These are phyloP conservation scores for Bufo bufo DNA, from an alignment of 2,113 vertebrate genomes.

Conservation along the genomic window DNA sequence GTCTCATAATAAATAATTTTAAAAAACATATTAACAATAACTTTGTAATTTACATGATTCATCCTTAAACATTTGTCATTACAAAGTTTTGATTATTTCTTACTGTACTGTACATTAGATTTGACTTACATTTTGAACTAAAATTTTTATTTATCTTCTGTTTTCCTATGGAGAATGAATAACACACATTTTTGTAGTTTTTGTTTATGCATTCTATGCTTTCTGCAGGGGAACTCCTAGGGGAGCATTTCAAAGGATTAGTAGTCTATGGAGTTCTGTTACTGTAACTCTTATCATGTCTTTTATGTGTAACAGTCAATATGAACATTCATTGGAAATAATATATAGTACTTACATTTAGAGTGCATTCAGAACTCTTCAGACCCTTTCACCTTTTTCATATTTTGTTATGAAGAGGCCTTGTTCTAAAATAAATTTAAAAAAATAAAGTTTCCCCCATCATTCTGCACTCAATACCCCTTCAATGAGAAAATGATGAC, in stretches of 20 bases:
- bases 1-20: background rate
- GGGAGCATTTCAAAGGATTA: background rate
- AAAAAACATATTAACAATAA: slow-evolving; percentile 24
- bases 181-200: background rate
- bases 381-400: too few species aligned
- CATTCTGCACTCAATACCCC: too few species aligned
- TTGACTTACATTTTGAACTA: background rate
- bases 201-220: background rate
- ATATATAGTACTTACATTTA: background rate
- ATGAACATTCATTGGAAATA: background rate
- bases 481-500: too few species aligned
- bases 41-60: slow-evolving; percentile 33
- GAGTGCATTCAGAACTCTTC: too few species aligned
- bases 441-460: too few species aligned
- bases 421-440: too few species aligned
- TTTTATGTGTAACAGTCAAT: background rate
- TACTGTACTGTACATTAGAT: background rate
- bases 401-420: too few species aligned
- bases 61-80: background rate
- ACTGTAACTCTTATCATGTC: background rate
- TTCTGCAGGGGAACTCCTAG: slow-evolving; percentile 3
- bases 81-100: background rate
- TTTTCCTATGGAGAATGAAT: background rate
- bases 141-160: too few species aligned
- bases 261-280: background rate